Base-by-base conservation (phyloP, 2,888 invertebrate genomes). In the Emmelina monodactyla region DNA sequence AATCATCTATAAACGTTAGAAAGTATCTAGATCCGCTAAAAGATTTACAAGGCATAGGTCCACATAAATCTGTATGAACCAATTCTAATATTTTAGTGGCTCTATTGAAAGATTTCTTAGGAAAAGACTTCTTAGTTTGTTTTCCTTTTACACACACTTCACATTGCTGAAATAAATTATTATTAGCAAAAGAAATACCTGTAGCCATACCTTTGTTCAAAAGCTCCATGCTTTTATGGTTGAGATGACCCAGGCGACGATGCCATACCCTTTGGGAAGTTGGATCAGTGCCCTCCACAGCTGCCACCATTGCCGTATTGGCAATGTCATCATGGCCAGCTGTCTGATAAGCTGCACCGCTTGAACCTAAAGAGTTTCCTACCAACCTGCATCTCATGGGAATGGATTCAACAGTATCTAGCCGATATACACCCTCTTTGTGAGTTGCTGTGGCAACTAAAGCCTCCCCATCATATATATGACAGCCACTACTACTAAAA, bases 191-290 rank as follows among this genome's bases (percentile, higher is more conserved):
- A 11, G 31, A 12, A 14, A 43, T 41, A 11, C 44, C 41, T 13
- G 31, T 16, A 5, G 19, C 44, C 39, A 44, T 42, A 37, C 41
- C 40, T 36, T 37, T 39, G 32, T 49, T 44, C 32, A 39, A 29
- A 35, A 51, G 41, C 28, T 42, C 9, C 44, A 44, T 43, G 11
- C 40, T 41, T 10, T 42, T 37, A 1, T 9, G 11, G 28, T 46
- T 46, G 3, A 45, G 14, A 22, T 45, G 45, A 1, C 38, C 43
- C 1, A 45, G 41, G 6, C 49, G 42, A 25, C 42, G 33, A 39
- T 51, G 37, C 45, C 44, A 50, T 16, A 41, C 31, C 13, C 42
- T 40, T 36, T 46, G 37, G 3, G 30, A 2, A 2, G 14, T 9
- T 14, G 14, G 13, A 14, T 12, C 29, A n/a, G n/a, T n/a, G n/a